These are phyloP conservation scores for Globia sparganii DNA, from an alignment of 2,888 invertebrate species.

Conservation along the genomic window DNA sequence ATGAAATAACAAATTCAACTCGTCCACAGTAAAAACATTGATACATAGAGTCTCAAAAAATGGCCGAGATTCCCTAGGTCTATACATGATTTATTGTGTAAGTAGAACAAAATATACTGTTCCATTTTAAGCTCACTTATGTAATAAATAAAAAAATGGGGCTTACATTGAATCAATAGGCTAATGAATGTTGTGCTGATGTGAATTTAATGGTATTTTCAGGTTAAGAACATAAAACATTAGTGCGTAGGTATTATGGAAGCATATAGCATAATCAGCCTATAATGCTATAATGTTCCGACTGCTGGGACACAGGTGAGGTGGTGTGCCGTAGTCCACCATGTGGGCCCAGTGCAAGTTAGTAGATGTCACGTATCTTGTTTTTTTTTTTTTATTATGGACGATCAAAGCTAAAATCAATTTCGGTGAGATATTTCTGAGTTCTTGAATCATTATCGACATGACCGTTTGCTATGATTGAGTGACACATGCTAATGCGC, in stretches of 20 bases:
- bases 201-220: background rate
- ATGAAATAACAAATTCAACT: slow-evolving; percentile 39
- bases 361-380: too few species aligned
- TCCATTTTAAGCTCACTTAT: slow-evolving; percentile 41
- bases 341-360: too few species aligned
- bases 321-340: too few species aligned
- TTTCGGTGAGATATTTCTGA: background rate
- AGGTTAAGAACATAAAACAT: background rate
- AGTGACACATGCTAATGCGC: background rate
- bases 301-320: background rate
- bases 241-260: background rate
- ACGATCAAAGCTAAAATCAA: background rate
- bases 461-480: background rate
- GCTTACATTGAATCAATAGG: slow-evolving; percentile 23
- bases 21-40: slow-evolving; percentile 39
- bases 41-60: slow-evolving; percentile 36
- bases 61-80: slow-evolving; percentile 27
- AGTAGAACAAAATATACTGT: slow-evolving; percentile 51
- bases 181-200: background rate
- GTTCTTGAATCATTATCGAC: background rate
- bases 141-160: slow-evolving; percentile 41
- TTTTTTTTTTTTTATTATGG: too few species aligned
- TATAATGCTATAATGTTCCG: too few species aligned
- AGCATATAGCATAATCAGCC: background rate
- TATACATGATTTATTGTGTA: slow-evolving; percentile 57